A percentile compares a stretch with the other conserved stretches of the same genome.
Evolutionary conservation across 2,797 vertebrate species (phyloP).

Genomic region (Arctocebus calabarensis): DNA sequence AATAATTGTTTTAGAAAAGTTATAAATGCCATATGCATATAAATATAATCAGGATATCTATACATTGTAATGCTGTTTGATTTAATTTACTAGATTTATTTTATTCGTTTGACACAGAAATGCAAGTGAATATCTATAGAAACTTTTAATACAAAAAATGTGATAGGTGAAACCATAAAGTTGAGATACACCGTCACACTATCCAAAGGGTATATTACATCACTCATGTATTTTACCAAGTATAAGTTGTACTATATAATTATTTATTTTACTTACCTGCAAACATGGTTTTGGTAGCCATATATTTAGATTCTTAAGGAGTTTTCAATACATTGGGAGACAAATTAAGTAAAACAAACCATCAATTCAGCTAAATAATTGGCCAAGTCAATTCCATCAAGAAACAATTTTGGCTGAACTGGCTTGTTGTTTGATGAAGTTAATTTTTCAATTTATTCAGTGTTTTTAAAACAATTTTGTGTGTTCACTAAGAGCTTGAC

Average conservation of each 20-base stretch:
- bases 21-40: background rate
- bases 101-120: background rate
- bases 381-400: conserved; percentile 53
- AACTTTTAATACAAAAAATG: background rate
- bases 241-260: background rate
- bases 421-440: conserved; percentile 35
- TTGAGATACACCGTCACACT: background rate
- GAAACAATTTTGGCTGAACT: conserved; percentile 36
- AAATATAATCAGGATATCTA: background rate
- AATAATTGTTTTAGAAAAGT: background rate
- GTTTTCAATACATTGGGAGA: conserved; percentile 17
- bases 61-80: background rate
- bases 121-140: background rate
- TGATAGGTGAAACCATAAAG: background rate
- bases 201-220: background rate
- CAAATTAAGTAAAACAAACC: conserved; percentile 51
- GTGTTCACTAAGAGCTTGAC: background rate
- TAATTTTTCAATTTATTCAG: conserved; percentile 56
- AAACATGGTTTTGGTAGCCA: background rate
- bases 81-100: no score
- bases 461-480: conserved; percentile 43
- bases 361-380: conserved; percentile 49
- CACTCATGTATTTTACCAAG: background rate
- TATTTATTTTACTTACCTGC: background rate
- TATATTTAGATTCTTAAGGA: background rate